Evolutionary conservation across 23 tunicate genomes (phyloP).

Genomic region (Clavelina lepadiformis): DNA sequence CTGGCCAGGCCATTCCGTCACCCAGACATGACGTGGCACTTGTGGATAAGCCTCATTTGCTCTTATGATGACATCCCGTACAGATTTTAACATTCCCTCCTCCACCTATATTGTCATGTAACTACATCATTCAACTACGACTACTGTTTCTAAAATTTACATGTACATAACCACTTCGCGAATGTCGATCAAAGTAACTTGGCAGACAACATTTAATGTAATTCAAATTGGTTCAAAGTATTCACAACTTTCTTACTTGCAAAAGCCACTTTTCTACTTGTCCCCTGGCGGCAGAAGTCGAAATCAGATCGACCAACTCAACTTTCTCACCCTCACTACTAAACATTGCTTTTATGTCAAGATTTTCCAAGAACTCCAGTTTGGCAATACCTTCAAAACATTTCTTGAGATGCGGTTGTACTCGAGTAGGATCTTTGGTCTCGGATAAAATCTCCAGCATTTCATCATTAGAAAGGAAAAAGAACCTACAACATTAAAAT

Average conservation of each 20-base stretch:
- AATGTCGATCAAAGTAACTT: too few species aligned
- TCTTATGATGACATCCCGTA: conserved; percentile 88
- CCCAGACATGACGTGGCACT: conserved; percentile 76
- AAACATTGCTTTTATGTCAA: conserved; percentile 95
- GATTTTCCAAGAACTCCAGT: conserved; percentile 88
- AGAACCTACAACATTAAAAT: conserved; percentile 46
- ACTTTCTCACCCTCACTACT: conserved; percentile 90
- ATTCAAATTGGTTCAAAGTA: background rate
- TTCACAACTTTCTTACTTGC: conserved; percentile 28
- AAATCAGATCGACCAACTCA: conserved; percentile 78
- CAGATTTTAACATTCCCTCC: conserved; percentile 82
- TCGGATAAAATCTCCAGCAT: conserved; percentile 98
- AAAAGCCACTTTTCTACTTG: conserved; percentile 97
- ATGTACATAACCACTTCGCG: too few species aligned
- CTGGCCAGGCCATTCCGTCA: conserved; percentile 97
- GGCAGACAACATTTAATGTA: background rate
- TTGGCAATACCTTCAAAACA: conserved; percentile 99
- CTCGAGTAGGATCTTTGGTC: conserved; percentile 99
- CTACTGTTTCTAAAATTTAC: too few species aligned
- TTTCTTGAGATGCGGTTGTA: conserved; percentile 97
- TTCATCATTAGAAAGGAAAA: conserved; percentile 97
- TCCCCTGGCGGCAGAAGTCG: conserved; percentile 96
- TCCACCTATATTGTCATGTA: conserved; percentile 75
- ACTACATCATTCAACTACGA: too few species aligned
- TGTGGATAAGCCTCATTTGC: conserved; percentile 82